Conservation (phyloP, 2,888 invertebrate species). For the Meandrusa payeni region DNA sequence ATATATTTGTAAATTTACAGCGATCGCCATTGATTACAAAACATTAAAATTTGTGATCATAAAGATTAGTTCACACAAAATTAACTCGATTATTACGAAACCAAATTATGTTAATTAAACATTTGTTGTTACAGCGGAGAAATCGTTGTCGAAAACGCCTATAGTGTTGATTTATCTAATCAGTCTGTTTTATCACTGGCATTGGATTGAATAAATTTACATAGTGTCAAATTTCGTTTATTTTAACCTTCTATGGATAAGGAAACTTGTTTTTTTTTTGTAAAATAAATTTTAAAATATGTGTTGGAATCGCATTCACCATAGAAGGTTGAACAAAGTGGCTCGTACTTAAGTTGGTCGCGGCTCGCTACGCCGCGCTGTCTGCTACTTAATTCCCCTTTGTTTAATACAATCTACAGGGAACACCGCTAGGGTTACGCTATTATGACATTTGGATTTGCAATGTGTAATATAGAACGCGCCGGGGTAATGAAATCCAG, state of each 20-base stretch:
- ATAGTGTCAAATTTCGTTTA: slow-evolving; percentile 21
- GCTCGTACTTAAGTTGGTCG: slow-evolving; percentile 48
- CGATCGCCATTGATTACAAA: slow-evolving; percentile 36
- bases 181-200: slow-evolving; percentile 52
- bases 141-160: slow-evolving; percentile 58
- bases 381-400: slow-evolving; percentile 64
- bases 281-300: slow-evolving; percentile 31
- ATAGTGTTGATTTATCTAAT: slow-evolving; percentile 61
- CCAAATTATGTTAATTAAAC: slow-evolving; percentile 62
- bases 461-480: slow-evolving; percentile 48
- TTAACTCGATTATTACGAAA: slow-evolving; percentile 58
- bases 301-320: slow-evolving; percentile 17
- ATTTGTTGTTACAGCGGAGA: slow-evolving; percentile 49
- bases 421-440: slow-evolving; percentile 54
- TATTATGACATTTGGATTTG: slow-evolving; percentile 57
- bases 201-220: slow-evolving; percentile 33
- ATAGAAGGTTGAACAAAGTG: slow-evolving; percentile 45
- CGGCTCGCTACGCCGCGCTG: slow-evolving; percentile 53
- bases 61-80: slow-evolving; percentile 54
- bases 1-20: slow-evolving; percentile 39
- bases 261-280: too few relatives aligned
- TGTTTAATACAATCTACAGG: slow-evolving; percentile 64
- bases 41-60: slow-evolving; percentile 39
- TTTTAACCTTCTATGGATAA: too few relatives aligned
- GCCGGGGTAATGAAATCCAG: slow-evolving; percentile 51